These are phyloP conservation scores for Periparus ater DNA, from an alignment of 2,797 vertebrate genomes.

Conservation along the genomic window DNA sequence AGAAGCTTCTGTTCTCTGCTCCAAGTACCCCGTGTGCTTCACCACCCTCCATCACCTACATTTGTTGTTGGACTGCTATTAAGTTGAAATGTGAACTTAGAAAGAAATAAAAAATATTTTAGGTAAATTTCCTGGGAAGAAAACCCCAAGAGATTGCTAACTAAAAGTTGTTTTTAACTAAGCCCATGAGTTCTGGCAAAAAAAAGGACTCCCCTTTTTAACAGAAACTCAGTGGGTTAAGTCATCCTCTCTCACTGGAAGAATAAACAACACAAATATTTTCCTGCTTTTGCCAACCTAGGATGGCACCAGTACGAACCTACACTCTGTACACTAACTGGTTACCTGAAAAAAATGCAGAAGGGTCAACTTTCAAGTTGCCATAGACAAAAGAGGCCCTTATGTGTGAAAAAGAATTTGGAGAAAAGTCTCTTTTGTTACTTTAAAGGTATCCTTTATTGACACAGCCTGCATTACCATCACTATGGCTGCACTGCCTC, in stretches of 20 bases:
- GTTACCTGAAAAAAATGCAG: neutral
- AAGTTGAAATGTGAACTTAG: neutral
- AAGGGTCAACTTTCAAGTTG: neutral
- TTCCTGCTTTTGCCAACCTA: neutral
- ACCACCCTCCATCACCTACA: neutral
- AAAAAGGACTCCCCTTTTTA: neutral
- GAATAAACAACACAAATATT: neutral
- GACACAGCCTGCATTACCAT: neutral
- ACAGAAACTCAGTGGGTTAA: neutral
- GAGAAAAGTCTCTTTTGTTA: neutral
- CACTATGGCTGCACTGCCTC: neutral
- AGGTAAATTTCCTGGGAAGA: neutral
- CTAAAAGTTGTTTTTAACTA: neutral
- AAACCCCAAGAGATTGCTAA: accelerated
- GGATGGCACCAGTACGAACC: neutral
- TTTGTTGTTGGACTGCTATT: neutral
- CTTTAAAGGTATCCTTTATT: neutral
- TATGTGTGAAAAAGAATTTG: neutral
- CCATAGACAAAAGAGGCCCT: neutral
- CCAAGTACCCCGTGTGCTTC: neutral
- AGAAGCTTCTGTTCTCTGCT: neutral
- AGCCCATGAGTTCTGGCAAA: neutral
- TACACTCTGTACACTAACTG: neutral
- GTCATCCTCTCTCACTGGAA: neutral
- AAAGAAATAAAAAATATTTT: neutral